Conservation (phyloP, 2,888 invertebrate genomes). For the Lasioglossum zephyrum region DNA sequence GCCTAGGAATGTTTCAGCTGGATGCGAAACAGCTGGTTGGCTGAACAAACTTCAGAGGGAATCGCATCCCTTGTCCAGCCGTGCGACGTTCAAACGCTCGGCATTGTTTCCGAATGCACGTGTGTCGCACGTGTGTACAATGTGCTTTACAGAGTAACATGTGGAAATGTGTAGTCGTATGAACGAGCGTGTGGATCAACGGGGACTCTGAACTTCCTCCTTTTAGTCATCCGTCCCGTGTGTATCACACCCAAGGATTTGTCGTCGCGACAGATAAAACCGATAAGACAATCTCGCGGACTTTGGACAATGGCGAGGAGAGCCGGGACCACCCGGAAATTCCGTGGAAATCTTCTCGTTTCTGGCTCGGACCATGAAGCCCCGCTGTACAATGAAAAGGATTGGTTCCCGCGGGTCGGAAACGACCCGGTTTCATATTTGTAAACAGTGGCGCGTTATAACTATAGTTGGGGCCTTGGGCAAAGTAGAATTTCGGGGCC, state of each 20-base stretch:
- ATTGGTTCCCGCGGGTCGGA: neutral
- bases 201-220: slow-evolving; percentile 72
- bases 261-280: slow-evolving; percentile 31
- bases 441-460: neutral
- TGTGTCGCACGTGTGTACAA: slow-evolving; percentile 24
- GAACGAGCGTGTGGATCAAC: slow-evolving; percentile 40
- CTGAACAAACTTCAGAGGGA: neutral
- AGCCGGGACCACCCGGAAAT: slow-evolving; percentile 5
- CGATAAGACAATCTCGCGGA: slow-evolving; percentile 49
- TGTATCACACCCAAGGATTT: slow-evolving; percentile 61
- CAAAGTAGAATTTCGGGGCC: too few species aligned
- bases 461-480: too few species aligned
- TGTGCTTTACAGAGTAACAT: slow-evolving; percentile 26
- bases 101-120: slow-evolving; percentile 43
- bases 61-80: neutral
- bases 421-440: neutral
- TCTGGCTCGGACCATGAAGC: neutral
- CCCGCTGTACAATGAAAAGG: neutral
- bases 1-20: neutral
- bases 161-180: slow-evolving; percentile 38
- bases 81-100: neutral
- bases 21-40: neutral
- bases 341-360: neutral
- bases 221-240: slow-evolving; percentile 57
- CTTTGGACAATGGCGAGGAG: slow-evolving; percentile 24